Evolutionary conservation across 2,113 vertebrate species (phyloP).

Genomic region (Chionis minor): DNA sequence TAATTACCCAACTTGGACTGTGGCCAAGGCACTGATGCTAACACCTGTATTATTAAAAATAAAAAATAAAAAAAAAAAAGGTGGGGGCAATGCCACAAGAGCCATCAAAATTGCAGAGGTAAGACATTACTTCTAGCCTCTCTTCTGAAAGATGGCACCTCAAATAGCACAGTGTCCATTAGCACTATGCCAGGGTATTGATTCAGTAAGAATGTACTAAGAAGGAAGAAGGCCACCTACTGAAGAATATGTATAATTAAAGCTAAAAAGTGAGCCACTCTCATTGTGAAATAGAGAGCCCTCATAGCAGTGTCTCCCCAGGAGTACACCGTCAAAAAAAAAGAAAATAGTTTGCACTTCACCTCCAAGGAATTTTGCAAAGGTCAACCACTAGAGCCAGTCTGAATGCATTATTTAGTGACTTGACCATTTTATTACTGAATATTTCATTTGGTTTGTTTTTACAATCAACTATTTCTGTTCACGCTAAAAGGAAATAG

Average conservation of each 20-base stretch:
- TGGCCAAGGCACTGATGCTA: background rate
- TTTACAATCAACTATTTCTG: slow-evolving; percentile 17
- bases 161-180: background rate
- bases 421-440: background rate
- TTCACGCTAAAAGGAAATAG: background rate
- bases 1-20: slow-evolving; percentile 5
- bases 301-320: background rate
- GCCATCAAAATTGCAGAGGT: background rate
- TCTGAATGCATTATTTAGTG: slow-evolving; percentile 24
- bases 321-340: background rate
- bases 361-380: background rate
- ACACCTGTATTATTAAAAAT: background rate
- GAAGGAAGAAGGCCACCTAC: slow-evolving; percentile 10
- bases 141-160: background rate
- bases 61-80: background rate
- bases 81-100: background rate
- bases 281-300: background rate
- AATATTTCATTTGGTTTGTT: slow-evolving; percentile 40
- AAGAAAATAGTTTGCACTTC: background rate
- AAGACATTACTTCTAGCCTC: background rate
- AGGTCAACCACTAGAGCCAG: background rate
- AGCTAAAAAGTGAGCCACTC: background rate
- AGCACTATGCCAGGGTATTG: background rate
- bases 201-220: background rate
- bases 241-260: slow-evolving; percentile 36